Base-by-base conservation (phyloP, 2,113 vertebrate species). In the Sterrhoptilus dennistouni region DNA sequence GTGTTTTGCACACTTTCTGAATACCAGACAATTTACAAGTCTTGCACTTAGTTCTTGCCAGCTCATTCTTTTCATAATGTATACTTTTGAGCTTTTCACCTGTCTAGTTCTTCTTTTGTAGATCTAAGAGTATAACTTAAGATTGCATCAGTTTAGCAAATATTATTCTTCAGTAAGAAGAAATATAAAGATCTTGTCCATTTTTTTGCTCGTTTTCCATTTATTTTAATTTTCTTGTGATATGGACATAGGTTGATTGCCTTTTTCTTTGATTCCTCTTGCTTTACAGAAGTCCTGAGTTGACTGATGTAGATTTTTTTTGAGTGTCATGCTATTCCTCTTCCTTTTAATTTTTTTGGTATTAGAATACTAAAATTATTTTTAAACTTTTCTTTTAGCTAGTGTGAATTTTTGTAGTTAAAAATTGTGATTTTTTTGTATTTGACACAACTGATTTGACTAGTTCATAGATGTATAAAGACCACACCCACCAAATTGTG, bases 1-100 rank as follows among this genome's bases (percentile, higher is more conserved):
- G 5, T 81, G 13, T 10, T 66, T 65, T 79, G 3, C 22, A 15
- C 2, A 0, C 8, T 64, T 71, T 33, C 6, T 36, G 50, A 50
- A 8, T 59, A 3, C 4, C 6, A 11, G 17, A 9, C 4, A 1
- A 5, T 18, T 1, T 50, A 8, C 11, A 19, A 24, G 21, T 53
- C 23, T 44, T 87, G 33, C 6, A 1, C 16, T 49, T n/a, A 11
- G 2, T 25, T 87, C 28, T 78, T 68, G 15, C 33, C 29, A 29
- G 1, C 22, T 92, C 5, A 1, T 14, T 33, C 4, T 29, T 35
- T 53, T 54, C n/a, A 3, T 20, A 9, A 1, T 79, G 21, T 66
- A 53, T 25, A 8, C 5, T 57, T 25, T 38, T 42, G 42, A 2
- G 3, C 15, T 50, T 83, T 85, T 68, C 3, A 14, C 5, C 22